Evolutionary conservation across 2,113 vertebrate genomes (phyloP).

Genomic region (Nothoprocta perdicaria): DNA sequence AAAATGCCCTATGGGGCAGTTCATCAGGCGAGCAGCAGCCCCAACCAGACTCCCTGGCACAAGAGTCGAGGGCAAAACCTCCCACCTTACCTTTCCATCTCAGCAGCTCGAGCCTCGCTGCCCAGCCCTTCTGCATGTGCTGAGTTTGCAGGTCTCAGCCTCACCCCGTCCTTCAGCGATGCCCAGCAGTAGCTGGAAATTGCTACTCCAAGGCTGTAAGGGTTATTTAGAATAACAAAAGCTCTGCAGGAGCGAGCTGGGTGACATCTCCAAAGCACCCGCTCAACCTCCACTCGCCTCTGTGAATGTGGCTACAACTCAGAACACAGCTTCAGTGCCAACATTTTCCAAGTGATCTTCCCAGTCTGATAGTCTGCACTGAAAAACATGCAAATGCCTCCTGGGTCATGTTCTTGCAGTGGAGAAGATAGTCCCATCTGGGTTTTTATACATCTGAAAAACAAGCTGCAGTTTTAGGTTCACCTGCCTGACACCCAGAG

Average conservation of each 20-base stretch:
- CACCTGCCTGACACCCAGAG: neutral
- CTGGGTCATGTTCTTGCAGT: neutral
- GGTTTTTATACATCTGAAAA: neutral
- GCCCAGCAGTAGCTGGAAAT: neutral
- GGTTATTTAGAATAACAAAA: neutral
- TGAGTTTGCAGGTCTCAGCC: neutral
- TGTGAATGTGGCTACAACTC: neutral
- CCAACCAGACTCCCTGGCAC: neutral
- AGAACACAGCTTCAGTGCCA: neutral
- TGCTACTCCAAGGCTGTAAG: neutral
- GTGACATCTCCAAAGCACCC: neutral
- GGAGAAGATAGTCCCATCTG: neutral
- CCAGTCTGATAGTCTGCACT: neutral
- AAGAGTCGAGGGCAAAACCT: neutral
- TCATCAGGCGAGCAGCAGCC: neutral
- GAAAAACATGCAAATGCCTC: neutral
- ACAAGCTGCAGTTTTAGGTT: neutral
- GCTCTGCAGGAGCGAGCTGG: neutral
- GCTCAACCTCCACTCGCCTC: neutral
- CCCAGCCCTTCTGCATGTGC: fast-evolving
- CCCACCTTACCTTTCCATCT: neutral
- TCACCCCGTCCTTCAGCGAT: neutral
- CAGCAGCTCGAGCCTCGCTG: neutral
- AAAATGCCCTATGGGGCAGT: neutral
- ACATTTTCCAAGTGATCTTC: neutral